These are phyloP conservation scores for Alligator mississippiensis DNA, from an alignment of 2,113 vertebrate species.

Conservation along the genomic window DNA sequence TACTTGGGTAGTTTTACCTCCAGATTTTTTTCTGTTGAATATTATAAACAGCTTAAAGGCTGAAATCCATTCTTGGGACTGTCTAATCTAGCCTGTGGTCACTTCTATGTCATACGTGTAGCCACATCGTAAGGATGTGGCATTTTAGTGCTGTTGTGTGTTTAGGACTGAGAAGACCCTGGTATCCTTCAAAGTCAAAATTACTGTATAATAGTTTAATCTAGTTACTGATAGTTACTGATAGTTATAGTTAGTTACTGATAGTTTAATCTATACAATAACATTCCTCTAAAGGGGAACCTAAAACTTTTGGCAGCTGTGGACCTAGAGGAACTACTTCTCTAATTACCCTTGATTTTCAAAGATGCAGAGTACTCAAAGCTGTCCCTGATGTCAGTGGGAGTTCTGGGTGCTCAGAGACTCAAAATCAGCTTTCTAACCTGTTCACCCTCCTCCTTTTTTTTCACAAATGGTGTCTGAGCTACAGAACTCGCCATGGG, in stretches of 20 bases:
- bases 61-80: not conserved
- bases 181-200: not conserved
- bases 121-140: conserved; percentile 1
- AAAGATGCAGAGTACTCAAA: fast-evolving
- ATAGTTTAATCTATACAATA: fast-evolving
- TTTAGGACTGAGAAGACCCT: not conserved
- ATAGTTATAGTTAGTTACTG: too few species aligned
- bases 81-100: not conserved
- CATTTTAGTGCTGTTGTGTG: not conserved
- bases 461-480: fast-evolving
- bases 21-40: not conserved
- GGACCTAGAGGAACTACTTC: fast-evolving
- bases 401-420: not conserved
- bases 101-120: not conserved
- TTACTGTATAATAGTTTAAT: not conserved
- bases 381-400: fast-evolving
- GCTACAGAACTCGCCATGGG: fast-evolving
- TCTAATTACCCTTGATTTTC: not conserved
- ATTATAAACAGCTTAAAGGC: not conserved
- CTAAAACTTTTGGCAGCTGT: not conserved
- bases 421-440: fast-evolving
- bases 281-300: not conserved
- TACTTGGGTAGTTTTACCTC: not conserved
- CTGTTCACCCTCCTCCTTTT: not conserved
- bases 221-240: too few species aligned